Conservation (phyloP, 2,113 vertebrate species). For the Oxygymnocypris stewartii region DNA sequence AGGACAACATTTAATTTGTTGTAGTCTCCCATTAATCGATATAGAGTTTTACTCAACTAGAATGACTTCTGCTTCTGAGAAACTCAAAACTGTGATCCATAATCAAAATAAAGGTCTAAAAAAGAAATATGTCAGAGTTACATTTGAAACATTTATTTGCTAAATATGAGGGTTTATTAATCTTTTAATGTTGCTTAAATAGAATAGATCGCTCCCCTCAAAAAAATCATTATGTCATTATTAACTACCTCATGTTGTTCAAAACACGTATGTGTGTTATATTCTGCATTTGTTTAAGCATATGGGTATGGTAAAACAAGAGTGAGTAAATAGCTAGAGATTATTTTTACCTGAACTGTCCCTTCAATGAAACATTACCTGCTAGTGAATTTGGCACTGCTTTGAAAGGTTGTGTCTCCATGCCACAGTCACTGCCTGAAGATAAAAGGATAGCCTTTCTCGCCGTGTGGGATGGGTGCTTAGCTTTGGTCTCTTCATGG, state of each 20-base stretch:
- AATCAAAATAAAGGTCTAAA: too few species aligned
- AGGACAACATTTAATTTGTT: too few species aligned
- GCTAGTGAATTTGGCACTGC: conserved; percentile 86
- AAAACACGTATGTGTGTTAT: background rate
- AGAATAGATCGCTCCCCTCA: background rate
- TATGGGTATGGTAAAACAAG: background rate
- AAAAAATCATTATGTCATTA: background rate
- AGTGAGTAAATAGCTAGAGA: background rate
- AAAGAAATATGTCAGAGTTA: background rate
- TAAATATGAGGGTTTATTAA: background rate
- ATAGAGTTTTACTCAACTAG: too few species aligned
- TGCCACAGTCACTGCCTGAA: conserved; percentile 83
- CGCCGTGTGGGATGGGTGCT: conserved; percentile 82
- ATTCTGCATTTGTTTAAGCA: background rate
- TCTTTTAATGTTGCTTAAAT: background rate
- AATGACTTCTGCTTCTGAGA: too few species aligned
- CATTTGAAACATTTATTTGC: background rate
- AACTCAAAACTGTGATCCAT: too few species aligned
- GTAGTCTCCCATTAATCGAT: too few species aligned
- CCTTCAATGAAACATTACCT: conserved; percentile 74
- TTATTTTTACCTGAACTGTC: background rate
- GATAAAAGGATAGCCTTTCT: conserved; percentile 84
- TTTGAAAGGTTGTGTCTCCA: conserved; percentile 80
- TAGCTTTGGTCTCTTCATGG: conserved; percentile 86
- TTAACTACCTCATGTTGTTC: background rate